Conservation (phyloP, 2,797 vertebrate species). For the Sebastes dallii region DNA sequence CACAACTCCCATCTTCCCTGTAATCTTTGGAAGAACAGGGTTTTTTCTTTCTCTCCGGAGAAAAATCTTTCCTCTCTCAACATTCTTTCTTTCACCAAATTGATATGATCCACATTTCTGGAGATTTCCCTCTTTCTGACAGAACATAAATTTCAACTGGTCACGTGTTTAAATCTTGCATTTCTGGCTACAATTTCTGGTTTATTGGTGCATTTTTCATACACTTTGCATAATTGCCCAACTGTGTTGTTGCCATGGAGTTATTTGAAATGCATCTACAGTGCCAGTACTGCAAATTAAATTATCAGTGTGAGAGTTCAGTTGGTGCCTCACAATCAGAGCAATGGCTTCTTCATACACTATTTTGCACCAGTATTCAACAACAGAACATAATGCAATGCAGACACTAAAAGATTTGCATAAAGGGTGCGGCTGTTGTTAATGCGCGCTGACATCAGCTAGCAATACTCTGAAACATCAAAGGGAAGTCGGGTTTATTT, state of each 20-base stretch:
- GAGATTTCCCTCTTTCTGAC: not conserved
- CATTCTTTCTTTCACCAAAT: conserved; percentile 7
- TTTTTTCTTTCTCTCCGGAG: conserved; percentile 26
- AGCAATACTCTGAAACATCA: not conserved
- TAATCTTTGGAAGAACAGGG: conserved; percentile 51
- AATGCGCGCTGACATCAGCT: not conserved
- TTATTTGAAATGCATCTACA: not conserved
- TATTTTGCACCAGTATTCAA: not conserved
- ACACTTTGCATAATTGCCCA: not conserved
- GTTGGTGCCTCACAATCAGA: not conserved
- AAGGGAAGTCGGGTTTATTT: not conserved
- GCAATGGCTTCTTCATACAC: not conserved
- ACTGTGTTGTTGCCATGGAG: not conserved
- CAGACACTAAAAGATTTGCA: not conserved
- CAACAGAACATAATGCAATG: not conserved
- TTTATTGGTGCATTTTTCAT: not conserved
- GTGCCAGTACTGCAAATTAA: not conserved
- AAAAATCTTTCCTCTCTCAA: not conserved
- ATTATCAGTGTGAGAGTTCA: not conserved
- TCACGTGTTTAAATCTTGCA: not conserved
- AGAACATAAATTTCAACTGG: not conserved
- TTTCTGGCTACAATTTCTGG: not conserved
- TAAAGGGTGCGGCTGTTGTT: not conserved
- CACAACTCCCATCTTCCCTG: conserved; percentile 59
- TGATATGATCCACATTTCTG: not conserved